Conservation (phyloP, 2,797 vertebrate species). For the Sebastes hubbsi region DNA sequence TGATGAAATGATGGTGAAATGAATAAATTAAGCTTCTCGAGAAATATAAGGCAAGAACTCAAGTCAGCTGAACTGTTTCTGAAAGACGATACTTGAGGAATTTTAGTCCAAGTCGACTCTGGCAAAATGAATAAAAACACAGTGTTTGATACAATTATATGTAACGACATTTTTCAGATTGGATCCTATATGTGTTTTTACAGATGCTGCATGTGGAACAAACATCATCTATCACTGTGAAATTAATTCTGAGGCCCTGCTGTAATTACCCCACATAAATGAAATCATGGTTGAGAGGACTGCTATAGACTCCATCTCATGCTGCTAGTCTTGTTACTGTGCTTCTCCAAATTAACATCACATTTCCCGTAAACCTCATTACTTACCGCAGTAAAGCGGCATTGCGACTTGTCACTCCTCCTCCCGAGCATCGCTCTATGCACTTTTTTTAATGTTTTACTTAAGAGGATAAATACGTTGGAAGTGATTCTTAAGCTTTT, state of each 20-base stretch:
- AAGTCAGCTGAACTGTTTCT: slow-evolving; percentile 34
- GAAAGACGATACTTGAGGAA: slow-evolving; percentile 12
- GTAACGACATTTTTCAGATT: not conserved
- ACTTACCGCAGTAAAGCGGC: slow-evolving; percentile 9
- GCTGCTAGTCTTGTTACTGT: slow-evolving; percentile 6
- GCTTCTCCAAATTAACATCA: slow-evolving; percentile 47
- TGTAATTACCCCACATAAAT: slow-evolving; percentile 48
- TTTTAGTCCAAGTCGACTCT: slow-evolving; percentile 10
- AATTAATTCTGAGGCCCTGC: slow-evolving; percentile 38
- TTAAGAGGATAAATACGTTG: slow-evolving; percentile 50
- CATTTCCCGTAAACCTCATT: slow-evolving; percentile 43
- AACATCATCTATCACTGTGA: slow-evolving; percentile 26
- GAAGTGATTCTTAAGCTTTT: slow-evolving; percentile 38
- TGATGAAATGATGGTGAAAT: slow-evolving; percentile 50
- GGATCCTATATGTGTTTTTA: not conserved
- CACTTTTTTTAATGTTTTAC: slow-evolving; percentile 15
- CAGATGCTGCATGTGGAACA: slow-evolving; percentile 6
- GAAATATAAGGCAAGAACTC: slow-evolving; percentile 35
- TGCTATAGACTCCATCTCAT: not conserved
- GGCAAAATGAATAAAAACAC: not conserved
- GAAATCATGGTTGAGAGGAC: slow-evolving; percentile 31
- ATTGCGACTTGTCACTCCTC: slow-evolving; percentile 29
- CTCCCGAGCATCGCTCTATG: not conserved
- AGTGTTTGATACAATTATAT: not conserved
- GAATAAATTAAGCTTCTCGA: slow-evolving; percentile 37